Percentiles rank a stretch among this genome's conserved stretches.
These are phyloP conservation scores for Anableps anableps DNA, from an alignment of 2,797 vertebrate genomes.

Conservation along the genomic window DNA sequence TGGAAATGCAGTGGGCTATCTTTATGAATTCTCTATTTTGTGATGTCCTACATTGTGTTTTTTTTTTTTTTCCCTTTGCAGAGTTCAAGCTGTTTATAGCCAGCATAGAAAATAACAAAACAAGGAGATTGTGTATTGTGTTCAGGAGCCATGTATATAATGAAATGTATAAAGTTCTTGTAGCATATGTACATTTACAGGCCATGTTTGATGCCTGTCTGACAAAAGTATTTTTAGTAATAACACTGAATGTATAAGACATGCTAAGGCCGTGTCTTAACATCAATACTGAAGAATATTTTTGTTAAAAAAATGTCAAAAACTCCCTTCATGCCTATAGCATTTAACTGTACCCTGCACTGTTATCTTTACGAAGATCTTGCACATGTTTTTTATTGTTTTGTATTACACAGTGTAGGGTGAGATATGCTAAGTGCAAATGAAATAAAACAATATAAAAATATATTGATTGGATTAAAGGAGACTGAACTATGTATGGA, in stretches of 20 bases:
- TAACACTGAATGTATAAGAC: constrained; percentile 95
- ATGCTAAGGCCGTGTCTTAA: constrained; percentile 83
- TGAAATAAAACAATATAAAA: constrained; percentile 37
- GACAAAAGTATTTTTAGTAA: constrained; percentile 97
- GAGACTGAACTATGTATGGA: constrained; percentile 72
- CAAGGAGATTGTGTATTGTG: constrained; percentile 73
- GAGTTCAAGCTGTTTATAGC: constrained; percentile 75
- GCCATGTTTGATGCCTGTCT: constrained; percentile 85
- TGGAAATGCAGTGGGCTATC: constrained; percentile 72
- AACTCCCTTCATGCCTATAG: constrained; percentile 58
- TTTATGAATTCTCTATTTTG: constrained; percentile 67
- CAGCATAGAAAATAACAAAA: constrained; percentile 77
- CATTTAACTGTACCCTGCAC: constrained; percentile 83
- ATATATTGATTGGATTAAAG: constrained; percentile 55
- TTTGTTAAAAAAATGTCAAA: constrained; percentile 83
- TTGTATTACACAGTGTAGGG: constrained; percentile 84
- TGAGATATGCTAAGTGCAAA: constrained; percentile 77
- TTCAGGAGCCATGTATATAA: constrained; percentile 97
- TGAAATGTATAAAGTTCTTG: constrained; percentile 90
- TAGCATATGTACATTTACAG: constrained; percentile 98
- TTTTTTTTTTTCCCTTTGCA: constrained; percentile 63
- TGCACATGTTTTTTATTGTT: constrained; percentile 83
- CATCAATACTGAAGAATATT: constrained; percentile 87
- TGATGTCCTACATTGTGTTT: constrained; percentile 53
- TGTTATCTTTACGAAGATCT: constrained; percentile 82